Percentiles rank a stretch among this genome's conserved stretches.
Evolutionary conservation across 2,888 invertebrate genomes (phyloP).

Genomic region (Spialia ferax): DNA sequence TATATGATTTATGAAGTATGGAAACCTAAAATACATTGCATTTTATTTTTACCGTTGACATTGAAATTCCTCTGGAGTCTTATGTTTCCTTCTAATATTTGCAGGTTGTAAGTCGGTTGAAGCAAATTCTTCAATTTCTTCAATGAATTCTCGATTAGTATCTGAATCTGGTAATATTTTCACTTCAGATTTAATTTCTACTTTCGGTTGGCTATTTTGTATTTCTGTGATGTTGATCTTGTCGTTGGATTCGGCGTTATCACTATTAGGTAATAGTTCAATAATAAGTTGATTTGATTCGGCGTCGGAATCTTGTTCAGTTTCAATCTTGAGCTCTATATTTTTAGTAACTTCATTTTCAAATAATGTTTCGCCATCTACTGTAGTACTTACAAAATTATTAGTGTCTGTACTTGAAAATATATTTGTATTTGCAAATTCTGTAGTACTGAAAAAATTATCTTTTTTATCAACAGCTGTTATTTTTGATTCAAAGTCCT

Average conservation of each 20-base stretch:
- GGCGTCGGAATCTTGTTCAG: constrained; percentile 43
- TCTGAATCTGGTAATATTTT: constrained; percentile 36
- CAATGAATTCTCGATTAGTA: constrained; percentile 40
- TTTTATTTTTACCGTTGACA: constrained; percentile 72
- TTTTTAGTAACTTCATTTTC: background rate
- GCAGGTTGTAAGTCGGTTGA: constrained; percentile 65
- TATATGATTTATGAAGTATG: background rate
- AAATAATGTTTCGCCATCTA: background rate
- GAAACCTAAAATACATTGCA: background rate
- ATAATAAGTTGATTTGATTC: constrained; percentile 52
- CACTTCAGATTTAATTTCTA: background rate
- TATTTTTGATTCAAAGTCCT: constrained; percentile 52
- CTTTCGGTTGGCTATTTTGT: background rate
- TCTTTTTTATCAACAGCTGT: background rate
- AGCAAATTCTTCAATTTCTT: constrained; percentile 60
- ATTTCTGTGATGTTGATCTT: constrained; percentile 32
- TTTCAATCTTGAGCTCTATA: constrained; percentile 16
- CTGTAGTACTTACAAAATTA: background rate
- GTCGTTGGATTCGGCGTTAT: constrained; percentile 40
- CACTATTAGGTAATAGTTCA: constrained; percentile 49
- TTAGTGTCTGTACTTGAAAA: background rate
- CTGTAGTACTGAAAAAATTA: background rate
- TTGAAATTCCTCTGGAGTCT: constrained; percentile 67
- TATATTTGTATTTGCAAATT: background rate
- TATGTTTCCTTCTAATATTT: constrained; percentile 65